Evolutionary conservation across 2,797 vertebrate species (phyloP).

Genomic region (Cephalopachus bancanus): DNA sequence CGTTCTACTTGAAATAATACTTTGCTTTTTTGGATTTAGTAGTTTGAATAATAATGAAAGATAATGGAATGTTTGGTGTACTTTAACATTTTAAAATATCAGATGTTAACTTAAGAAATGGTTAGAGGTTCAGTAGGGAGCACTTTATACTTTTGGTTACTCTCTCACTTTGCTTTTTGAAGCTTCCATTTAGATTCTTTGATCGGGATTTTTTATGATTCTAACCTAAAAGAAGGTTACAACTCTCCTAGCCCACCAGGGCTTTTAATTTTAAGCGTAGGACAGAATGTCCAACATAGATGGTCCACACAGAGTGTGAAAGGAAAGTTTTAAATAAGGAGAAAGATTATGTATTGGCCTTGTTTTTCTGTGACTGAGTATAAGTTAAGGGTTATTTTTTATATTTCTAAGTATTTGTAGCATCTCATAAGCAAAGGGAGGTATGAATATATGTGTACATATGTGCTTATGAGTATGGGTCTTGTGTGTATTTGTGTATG

Average conservation of each 20-base stretch:
- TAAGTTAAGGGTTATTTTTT: not conserved
- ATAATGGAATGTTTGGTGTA: slow-evolving; percentile 5
- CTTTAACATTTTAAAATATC: slow-evolving; percentile 30
- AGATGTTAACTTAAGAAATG: slow-evolving; percentile 14
- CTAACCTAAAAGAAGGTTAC: not conserved
- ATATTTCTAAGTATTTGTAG: slow-evolving; percentile 54
- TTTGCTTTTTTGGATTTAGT: not conserved
- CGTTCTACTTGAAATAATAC: not conserved
- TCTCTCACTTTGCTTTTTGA: slow-evolving; percentile 19
- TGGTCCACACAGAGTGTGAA: not conserved
- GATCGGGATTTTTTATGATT: slow-evolving; percentile 4
- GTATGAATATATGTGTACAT: not conserved
- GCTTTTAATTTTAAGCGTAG: slow-evolving; percentile 3
- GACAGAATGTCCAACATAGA: not conserved
- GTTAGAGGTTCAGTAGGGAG: not conserved
- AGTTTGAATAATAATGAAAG: slow-evolving; percentile 37
- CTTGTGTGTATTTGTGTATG: not conserved
- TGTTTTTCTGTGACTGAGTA: slow-evolving; percentile 13
- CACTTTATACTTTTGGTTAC: not conserved
- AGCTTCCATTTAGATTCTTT: slow-evolving; percentile 6
- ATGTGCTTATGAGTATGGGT: not conserved
- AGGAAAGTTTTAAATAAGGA: slow-evolving; percentile 5
- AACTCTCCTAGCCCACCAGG: not conserved
- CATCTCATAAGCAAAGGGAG: slow-evolving; percentile 25
- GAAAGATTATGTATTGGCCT: not conserved